These are phyloP conservation scores for Brachionus rubens DNA, from an alignment of 1,140 invertebrate species.

Conservation along the genomic window DNA sequence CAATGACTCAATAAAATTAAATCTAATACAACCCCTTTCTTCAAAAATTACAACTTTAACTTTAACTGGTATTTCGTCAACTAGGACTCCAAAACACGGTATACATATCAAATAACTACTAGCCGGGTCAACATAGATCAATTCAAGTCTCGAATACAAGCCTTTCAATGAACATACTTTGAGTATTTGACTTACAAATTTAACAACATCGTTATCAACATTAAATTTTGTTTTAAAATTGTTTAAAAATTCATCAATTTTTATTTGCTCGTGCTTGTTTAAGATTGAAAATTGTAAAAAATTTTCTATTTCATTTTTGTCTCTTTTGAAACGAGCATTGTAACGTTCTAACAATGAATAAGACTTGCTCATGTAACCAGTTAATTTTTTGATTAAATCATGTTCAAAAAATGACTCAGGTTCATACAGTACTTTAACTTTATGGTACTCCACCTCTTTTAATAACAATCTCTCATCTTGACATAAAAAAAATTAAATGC, in stretches of 20 bases:
- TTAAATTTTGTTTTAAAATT: not conserved
- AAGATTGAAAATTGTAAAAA: too few species aligned
- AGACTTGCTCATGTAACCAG: too few species aligned
- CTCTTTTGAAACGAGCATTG: too few species aligned
- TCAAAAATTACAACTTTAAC: not conserved
- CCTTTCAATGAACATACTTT: not conserved
- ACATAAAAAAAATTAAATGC: too few species aligned
- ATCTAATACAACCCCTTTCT: not conserved
- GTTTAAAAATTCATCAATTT: conserved; percentile 3
- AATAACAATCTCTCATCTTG: too few species aligned
- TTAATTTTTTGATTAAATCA: too few species aligned
- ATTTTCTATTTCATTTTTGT: too few species aligned
- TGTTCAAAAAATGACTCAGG: too few species aligned
- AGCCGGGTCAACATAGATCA: not conserved
- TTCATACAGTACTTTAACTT: too few species aligned
- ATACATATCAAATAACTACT: not conserved
- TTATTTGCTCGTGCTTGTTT: not conserved
- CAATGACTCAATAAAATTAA: not conserved
- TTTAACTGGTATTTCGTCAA: not conserved
- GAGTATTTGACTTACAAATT: not conserved
- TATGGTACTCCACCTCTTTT: too few species aligned
- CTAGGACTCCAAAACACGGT: not conserved
- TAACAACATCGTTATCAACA: not conserved
- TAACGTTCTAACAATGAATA: too few species aligned
- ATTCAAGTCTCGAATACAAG: not conserved